Evolutionary conservation across 2,888 invertebrate genomes (phyloP), one percentile per base, ranked within the genome.

Genomic region (Drosophila siamana): DNA sequence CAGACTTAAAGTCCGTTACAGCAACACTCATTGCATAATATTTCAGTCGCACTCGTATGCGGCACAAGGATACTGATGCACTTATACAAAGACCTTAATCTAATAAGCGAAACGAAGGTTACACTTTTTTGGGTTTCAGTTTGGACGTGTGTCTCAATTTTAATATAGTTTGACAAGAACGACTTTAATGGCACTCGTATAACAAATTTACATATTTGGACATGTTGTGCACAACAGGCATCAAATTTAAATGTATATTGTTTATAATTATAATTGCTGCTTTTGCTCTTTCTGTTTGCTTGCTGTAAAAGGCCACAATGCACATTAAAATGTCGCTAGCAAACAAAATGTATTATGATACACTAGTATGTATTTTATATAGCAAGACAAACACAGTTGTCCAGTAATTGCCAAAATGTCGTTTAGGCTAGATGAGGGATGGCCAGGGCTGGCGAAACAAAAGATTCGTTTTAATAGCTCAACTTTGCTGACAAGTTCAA

Each of bases 181-280:
- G 51, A 75, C 69, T 80, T 55, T 83, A 70, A 80, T 83, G 77
- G 70, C 67, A 57, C 51, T 72, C 67, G 56, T 64, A 55, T 72
- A 75, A 60, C 60, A 11, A 61, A 71, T 73, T 72, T 70, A 80
- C 68, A 82, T 68, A 74, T 69, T 76, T 64, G 69, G 55, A 70
- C 86, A 64, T 62, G 64, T 67, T 80, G 62, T 68, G 62, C 55
- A 80, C 68, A 74, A 56, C 38, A 64, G 50, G 63, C 69, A 69
- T 56, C 44, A 70, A 82, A 83, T 80, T 74, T 88, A 63, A 77
- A 80, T 69, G 63, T 78, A 65, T 72, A 78, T 72, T 70, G 81
- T 72, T 80, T 84, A 75, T 75, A 88, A 86, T 88, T 88, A 88
- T 88, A 81, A 86, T 84, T 80, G 65, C 65, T 67, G 65, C 46